phyloP scores from a whole-genome alignment of 2,113 vertebrate genomes.

The Callipepla squamata region DNA sequence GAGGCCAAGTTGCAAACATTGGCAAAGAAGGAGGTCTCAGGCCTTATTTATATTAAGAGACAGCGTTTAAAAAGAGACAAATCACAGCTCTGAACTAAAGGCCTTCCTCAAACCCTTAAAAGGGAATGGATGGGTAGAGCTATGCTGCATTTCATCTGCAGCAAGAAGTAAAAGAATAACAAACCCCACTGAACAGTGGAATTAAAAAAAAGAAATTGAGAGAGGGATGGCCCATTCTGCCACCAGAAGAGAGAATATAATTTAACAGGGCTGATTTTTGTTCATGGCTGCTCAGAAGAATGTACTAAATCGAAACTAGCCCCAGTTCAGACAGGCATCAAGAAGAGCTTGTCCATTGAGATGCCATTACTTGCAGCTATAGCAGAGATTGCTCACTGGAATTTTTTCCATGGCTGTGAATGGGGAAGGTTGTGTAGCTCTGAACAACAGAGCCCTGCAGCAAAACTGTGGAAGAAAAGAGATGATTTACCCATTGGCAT shows the following conservation, averaged over 20 bases:
- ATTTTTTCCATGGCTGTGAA: not conserved
- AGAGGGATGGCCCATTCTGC: not conserved
- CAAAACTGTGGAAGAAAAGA: not conserved
- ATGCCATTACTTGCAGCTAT: not conserved
- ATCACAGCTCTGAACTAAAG: not conserved
- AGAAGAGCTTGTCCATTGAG: not conserved
- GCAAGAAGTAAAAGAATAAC: not conserved
- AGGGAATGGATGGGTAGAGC: not conserved
- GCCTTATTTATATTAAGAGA: not conserved
- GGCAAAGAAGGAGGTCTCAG: not conserved
- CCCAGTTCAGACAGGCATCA: not conserved
- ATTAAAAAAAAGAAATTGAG: not conserved
- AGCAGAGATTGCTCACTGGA: not conserved
- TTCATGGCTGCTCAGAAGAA: not conserved
- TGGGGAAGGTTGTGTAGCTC: not conserved
- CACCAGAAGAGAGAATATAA: not conserved
- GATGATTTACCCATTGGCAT: not conserved
- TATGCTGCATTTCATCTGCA: not conserved
- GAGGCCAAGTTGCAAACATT: not conserved
- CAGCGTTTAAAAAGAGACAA: not conserved
- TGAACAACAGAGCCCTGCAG: not conserved
- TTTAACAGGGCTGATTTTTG: not conserved
- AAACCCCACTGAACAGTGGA: not conserved
- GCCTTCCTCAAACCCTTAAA: not conserved
- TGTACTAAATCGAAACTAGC: not conserved